Evolutionary conservation across 2,888 invertebrate genomes (phyloP), one percentile per base, ranked within the genome.

Genomic region (Calameuta idolon): DNA sequence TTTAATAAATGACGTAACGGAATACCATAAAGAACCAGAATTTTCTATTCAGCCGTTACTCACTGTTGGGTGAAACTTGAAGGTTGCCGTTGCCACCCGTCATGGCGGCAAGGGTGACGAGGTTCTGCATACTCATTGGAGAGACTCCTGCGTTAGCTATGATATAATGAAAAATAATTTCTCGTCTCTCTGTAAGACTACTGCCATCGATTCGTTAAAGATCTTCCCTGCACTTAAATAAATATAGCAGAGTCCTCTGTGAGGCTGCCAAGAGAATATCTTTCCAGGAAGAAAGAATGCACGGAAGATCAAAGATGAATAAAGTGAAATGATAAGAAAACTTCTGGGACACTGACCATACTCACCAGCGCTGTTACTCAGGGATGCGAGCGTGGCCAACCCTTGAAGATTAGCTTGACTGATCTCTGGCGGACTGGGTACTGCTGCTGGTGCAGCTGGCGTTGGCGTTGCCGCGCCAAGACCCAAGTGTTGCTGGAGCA

Each of bases 81-180:
- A 93, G 92, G 83, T 92, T 92, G 83, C 90, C 90, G 81, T 90
- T 92, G 83, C 90, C 92, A 82, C 92, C 92, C 83, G 96, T 95
- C 94, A 96, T 96, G 75, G 96, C 96, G 78, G 97, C 97, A 85
- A 98, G 93, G 77, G 98, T 97, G 87, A 98, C 97, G 91, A 98
- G 93, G 93, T 97, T 97, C 94, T 98, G 98, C 93, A 98, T 95
- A 88, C 96, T 96, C 92, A 97, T 96, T 78, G 97, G 96, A 84
- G 95, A 95, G 89, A 96, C 79, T 90, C 90, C 76, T 69, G 91
- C 90, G 81, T 88, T 90, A 77, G 91, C 91, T 91, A 84, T 77
- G 87, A 89, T 80, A 79, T 55, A 55, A 23, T 55, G 9, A 9
- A 23, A 23, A 55, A 55, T 55, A 55, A 55, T 55, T 15, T 55